These are phyloP conservation scores for Stictocephala bisonia DNA, from an alignment of 2,888 invertebrate species.

Conservation along the genomic window DNA sequence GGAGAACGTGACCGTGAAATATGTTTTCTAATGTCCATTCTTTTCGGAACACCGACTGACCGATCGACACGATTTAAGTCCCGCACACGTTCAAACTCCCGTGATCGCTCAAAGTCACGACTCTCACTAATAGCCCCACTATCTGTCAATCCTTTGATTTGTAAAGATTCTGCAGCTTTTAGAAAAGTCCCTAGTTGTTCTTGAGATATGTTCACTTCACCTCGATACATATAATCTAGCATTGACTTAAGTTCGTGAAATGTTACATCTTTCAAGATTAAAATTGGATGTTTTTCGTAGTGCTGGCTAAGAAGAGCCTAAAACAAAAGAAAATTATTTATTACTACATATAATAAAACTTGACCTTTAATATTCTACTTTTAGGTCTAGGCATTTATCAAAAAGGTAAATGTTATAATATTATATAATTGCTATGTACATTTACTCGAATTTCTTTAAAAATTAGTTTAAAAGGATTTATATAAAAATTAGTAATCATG, in stretches of 20 bases:
- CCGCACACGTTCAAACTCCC: conserved; percentile 37
- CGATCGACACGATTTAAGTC: conserved; percentile 33
- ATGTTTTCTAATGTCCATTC: conserved; percentile 30
- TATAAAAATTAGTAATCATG: neutral
- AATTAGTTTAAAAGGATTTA: neutral
- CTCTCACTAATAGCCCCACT: conserved; percentile 51
- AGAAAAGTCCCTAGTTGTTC: conserved; percentile 89
- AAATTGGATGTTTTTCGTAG: conserved; percentile 91
- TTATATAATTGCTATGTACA: too few species aligned
- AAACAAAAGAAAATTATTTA: conserved; percentile 66
- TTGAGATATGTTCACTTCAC: conserved; percentile 93
- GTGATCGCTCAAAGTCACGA: conserved; percentile 23
- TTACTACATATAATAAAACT: too few species aligned
- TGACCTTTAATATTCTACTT: too few species aligned
- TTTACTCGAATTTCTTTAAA: too few species aligned
- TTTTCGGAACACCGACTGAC: conserved; percentile 20
- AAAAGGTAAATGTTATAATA: too few species aligned
- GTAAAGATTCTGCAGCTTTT: conserved; percentile 90
- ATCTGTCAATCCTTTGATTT: conserved; percentile 78
- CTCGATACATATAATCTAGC: conserved; percentile 95
- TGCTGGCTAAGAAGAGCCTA: conserved; percentile 88
- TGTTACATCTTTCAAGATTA: conserved; percentile 91
- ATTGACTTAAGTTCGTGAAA: conserved; percentile 90
- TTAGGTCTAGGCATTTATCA: too few species aligned
- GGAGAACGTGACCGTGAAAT: conserved; percentile 36